Evolutionary conservation across 2,888 invertebrate species (phyloP).

Genomic region (Branchellion lobata): DNA sequence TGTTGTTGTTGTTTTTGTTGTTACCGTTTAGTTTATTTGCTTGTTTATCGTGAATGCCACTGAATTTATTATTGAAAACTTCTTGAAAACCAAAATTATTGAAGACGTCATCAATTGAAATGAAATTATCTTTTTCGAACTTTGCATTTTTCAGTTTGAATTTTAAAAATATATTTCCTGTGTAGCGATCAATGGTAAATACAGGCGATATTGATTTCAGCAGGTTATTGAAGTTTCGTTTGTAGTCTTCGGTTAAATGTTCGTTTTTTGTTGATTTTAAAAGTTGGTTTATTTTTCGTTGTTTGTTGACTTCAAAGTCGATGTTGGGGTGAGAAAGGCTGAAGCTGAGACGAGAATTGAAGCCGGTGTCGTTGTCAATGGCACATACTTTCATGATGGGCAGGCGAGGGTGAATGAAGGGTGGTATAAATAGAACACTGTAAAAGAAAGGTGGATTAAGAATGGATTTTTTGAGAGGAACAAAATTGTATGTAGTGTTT

Average conservation of each 20-base stretch:
- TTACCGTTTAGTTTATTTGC: no score
- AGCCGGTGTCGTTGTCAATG: not conserved
- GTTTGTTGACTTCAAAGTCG: not conserved
- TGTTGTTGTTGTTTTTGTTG: not conserved
- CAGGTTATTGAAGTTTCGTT: not conserved
- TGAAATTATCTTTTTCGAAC: no score
- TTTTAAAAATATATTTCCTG: not conserved
- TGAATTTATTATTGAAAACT: no score
- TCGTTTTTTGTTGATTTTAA: not conserved
- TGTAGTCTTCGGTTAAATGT: not conserved
- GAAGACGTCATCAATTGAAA: not conserved
- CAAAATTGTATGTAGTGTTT: not conserved
- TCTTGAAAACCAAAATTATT: not conserved
- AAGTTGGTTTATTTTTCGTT: not conserved
- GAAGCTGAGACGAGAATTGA: not conserved
- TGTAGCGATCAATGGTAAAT: not conserved
- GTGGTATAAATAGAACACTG: not conserved
- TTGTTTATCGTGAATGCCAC: no score
- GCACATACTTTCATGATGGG: not conserved
- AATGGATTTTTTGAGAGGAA: not conserved
- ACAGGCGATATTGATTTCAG: not conserved
- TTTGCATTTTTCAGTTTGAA: constrained; percentile 2
- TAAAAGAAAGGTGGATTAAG: not conserved
- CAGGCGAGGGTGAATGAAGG: not conserved
- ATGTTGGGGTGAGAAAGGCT: not conserved